Conservation (phyloP, 2,113 vertebrate genomes). For the Tonatia bakeri region DNA sequence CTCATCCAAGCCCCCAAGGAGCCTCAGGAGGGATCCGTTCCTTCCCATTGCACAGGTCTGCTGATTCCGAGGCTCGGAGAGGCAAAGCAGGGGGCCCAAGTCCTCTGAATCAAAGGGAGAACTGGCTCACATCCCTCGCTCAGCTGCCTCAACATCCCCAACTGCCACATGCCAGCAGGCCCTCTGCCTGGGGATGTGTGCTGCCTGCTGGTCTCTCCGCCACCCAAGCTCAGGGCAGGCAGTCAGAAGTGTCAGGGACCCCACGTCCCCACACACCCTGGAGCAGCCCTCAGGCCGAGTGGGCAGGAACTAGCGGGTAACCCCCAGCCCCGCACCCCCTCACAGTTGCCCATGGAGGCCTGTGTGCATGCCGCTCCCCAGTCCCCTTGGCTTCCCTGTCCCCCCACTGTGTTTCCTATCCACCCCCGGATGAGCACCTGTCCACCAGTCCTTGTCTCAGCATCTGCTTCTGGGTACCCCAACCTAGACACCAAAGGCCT, state of each 20-base stretch:
- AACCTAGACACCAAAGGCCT: fast-evolving
- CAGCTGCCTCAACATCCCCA: neutral
- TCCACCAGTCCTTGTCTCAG: neutral
- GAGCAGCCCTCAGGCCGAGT: neutral
- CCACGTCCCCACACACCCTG: fast-evolving
- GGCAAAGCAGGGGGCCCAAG: neutral
- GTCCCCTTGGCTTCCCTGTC: fast-evolving
- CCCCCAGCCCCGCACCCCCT: fast-evolving
- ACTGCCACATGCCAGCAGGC: neutral
- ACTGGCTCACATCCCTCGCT: fast-evolving
- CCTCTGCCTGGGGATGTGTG: neutral
- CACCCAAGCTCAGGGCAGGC: neutral
- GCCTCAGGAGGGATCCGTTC: fast-evolving
- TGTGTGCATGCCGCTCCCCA: fast-evolving
- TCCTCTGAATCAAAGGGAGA: neutral
- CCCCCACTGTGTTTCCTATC: fast-evolving
- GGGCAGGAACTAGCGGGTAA: neutral
- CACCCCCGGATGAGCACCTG: neutral
- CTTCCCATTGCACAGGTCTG: fast-evolving
- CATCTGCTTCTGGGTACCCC: neutral
- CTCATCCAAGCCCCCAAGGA: fast-evolving
- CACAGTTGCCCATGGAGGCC: fast-evolving
- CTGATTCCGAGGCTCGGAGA: neutral
- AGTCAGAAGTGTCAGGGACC: neutral
- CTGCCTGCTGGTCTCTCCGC: neutral